Base-by-base conservation (phyloP, 2,888 invertebrate species). In the Trichogramma evanescens region DNA sequence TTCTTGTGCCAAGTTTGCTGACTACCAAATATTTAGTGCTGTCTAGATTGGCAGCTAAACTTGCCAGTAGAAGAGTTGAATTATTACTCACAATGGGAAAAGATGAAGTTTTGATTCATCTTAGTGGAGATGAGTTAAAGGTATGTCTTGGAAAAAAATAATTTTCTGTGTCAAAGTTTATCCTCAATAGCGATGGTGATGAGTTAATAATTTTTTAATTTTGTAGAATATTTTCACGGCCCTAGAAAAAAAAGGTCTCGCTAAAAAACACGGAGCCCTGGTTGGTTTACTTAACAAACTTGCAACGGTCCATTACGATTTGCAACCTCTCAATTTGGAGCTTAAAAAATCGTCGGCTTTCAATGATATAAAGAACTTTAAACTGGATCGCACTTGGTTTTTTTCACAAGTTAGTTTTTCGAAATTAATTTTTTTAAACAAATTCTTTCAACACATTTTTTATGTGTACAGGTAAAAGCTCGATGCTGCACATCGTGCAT, bases 51-150 rank as follows among this genome's bases (percentile, higher is more conserved):
- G 88, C 89, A 57, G 86, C 87, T n/a, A 85, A 85, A 69, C 81
- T 93, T 58, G 89, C 89, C 0, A 86, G 87, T 72, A 81, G 86
- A 38, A 82, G 89, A 66, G 83, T 89, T 49, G 87, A 85, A 70
- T 80, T 85, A 66, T 75, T 92, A n/a, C 80, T 88, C 63, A 85
- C 87, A 0, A 76, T 86, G 70, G 75, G 82, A 0, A 70, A 79
- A 0, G 87, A 87, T 6, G 83, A 85, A 48, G 85, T 87, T 6
- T 79, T 77, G 46, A 79, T 80, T 10, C 90, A 90, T 68, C 72
- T 92, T 9, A 79, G 87, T 0, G 83, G 86, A 66, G 88, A 89
- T 59, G 88, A 89, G 65, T 79, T 91, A 42, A 53, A 64, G 56
- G 64, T 63, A 26, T 26, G 26, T 26, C 26, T 26, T 26, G 26